Base-by-base conservation (phyloP, 2,888 invertebrate species). In the Caenorhabditis zanzibari region DNA sequence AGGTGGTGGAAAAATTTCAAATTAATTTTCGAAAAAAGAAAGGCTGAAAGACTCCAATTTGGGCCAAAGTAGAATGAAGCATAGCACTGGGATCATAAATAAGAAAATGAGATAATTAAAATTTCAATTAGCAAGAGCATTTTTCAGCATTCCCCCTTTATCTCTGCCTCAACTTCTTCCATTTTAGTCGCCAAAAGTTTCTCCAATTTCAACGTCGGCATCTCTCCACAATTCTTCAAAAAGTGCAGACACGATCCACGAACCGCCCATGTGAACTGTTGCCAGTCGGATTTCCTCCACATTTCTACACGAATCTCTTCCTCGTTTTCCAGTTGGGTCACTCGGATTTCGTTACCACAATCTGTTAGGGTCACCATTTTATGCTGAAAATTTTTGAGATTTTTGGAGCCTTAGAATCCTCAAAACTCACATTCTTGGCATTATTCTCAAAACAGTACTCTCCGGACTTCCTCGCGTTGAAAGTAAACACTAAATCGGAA, bases 261-360 rank as follows among this genome's bases (percentile, higher is more conserved):
- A 1, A 88, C 88, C n/a, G 88, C 88, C 88, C 88, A 88, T 58
- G 85, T 86, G 71, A 88, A 88, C 71, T 88, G 88, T n/a, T 74
- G 84, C 88, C 88, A 88, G 58, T 88, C 88, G 56, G 80, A 80
- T 56, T 88, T 88, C 28, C 87, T 66, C 88, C 88, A 88, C 44
- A 75, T 82, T 73, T 88, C 88, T 22, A 86, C 85, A 19, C 76
- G 81, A 32, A 85, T 76, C 58, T 88, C 88, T 16, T 88, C 86
- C 26, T 86, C 88, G 58, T 77, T 79, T 16, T 86, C 76, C 9
- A 84, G 76, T 49, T 88, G 85, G 3, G 74, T 75, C 28, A 88
- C 88, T 22, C 87, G 79, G 22, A 88, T 82, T 52, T 88, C 88
- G 35, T 75, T 66, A 0, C 88, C 88, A 58, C 79, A 82, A 58